These are phyloP conservation scores for Alloscopus bannaensis DNA, from an alignment of 2,888 invertebrate species.

Conservation along the genomic window DNA sequence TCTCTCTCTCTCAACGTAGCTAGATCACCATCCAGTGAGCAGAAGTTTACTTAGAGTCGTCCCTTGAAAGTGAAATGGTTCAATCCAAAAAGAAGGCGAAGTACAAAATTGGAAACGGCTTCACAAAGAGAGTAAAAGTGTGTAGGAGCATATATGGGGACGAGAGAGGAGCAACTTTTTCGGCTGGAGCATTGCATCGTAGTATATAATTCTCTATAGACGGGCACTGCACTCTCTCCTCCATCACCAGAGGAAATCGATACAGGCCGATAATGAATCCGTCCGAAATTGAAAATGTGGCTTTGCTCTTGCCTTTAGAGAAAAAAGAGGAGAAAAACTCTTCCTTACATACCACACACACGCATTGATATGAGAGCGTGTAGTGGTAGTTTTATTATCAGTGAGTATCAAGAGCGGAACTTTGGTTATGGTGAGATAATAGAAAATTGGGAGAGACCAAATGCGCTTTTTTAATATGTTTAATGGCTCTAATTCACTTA, in stretches of 20 bases:
- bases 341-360: slow-evolving; percentile 34
- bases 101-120: slow-evolving; percentile 52
- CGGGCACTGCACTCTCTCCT: slow-evolving; percentile 24
- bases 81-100: slow-evolving; percentile 42
- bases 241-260: slow-evolving; percentile 51
- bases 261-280: slow-evolving; percentile 63
- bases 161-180: slow-evolving; percentile 18
- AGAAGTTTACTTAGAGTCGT: slow-evolving; percentile 52
- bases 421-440: slow-evolving; percentile 62
- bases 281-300: slow-evolving; percentile 63
- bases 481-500: slow-evolving; percentile 64
- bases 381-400: slow-evolving; percentile 31
- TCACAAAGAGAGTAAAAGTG: slow-evolving; percentile 35
- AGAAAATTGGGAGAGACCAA: slow-evolving; percentile 65
- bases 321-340: slow-evolving; percentile 26
- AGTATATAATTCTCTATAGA: slow-evolving; percentile 1
- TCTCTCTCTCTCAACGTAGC: too few relatives aligned
- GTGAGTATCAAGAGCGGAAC: slow-evolving; percentile 53
- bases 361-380: slow-evolving; percentile 19
- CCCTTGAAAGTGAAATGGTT: slow-evolving; percentile 44
- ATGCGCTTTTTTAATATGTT: slow-evolving; percentile 64
- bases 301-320: slow-evolving; percentile 41
- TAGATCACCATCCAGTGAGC: too few relatives aligned
- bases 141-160: slow-evolving; percentile 21
- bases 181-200: neutral